Conservation (phyloP, 2,113 vertebrate genomes). For the Zosterops japonicus region DNA sequence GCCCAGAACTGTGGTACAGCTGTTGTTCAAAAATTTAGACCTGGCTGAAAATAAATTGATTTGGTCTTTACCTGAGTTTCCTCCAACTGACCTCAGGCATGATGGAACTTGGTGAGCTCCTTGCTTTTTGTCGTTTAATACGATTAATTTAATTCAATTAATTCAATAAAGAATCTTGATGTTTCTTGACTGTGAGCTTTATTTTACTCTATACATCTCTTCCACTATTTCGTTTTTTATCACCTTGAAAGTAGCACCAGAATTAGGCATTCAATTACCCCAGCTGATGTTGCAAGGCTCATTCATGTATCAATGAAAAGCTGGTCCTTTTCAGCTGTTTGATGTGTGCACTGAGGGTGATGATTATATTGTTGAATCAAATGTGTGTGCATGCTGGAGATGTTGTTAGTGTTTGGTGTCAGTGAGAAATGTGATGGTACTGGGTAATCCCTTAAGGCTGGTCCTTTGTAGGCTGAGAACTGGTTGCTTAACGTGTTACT, state of each 20-base stretch:
- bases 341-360: background rate
- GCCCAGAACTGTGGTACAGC: background rate
- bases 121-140: background rate
- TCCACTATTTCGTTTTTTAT: conserved; percentile 32
- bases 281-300: background rate
- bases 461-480: background rate
- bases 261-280: background rate
- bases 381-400: background rate
- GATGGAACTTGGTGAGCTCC: background rate
- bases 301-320: background rate
- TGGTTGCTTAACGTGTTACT: background rate
- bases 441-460: background rate
- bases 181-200: background rate
- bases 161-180: background rate
- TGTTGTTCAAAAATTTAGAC: background rate
- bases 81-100: background rate
- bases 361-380: background rate
- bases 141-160: background rate
- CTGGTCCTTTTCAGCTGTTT: background rate
- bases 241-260: background rate
- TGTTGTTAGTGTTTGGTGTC: background rate
- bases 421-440: background rate
- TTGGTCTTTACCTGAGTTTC: conserved; percentile 19
- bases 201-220: background rate
- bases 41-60: background rate